These are phyloP conservation scores for Mus caroli DNA, from an alignment of 2,797 vertebrate species.

Conservation along the genomic window DNA sequence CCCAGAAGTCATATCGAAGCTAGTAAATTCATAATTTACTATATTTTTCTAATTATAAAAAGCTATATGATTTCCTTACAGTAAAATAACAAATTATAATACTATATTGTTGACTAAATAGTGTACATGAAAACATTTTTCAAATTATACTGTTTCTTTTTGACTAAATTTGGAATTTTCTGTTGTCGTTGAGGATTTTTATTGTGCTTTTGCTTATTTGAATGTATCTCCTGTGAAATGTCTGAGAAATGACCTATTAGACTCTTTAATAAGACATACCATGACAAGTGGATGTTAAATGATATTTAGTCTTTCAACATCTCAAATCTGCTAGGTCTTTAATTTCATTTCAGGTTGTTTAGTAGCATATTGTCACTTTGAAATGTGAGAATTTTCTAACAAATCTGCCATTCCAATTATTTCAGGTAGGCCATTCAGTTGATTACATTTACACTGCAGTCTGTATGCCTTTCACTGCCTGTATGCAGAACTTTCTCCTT, in stretches of 20 bases:
- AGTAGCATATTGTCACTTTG: not conserved
- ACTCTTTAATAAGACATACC: not conserved
- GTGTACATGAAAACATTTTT: not conserved
- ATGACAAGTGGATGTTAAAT: not conserved
- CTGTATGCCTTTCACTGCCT: not conserved
- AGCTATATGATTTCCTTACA: not conserved
- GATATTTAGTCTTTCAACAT: not conserved
- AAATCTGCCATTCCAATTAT: not conserved
- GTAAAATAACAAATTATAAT: not conserved
- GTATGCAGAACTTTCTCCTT: not conserved
- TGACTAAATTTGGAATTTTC: not conserved
- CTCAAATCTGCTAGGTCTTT: not conserved
- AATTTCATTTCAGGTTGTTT: not conserved
- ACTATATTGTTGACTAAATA: not conserved
- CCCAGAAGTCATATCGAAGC: not conserved
- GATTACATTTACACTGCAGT: not conserved
- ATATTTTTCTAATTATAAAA: not conserved
- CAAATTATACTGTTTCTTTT: not conserved
- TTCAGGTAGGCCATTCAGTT: not conserved
- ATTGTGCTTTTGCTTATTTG: not conserved
- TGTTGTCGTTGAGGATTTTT: not conserved
- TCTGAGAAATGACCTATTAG: not conserved
- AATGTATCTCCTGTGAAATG: not conserved
- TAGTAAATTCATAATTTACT: not conserved
- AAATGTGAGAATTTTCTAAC: not conserved